Percentiles rank a stretch among this genome's conserved stretches.
phyloP scores from a whole-genome alignment of 2,888 invertebrate genomes.

The Melanotus villosus region DNA sequence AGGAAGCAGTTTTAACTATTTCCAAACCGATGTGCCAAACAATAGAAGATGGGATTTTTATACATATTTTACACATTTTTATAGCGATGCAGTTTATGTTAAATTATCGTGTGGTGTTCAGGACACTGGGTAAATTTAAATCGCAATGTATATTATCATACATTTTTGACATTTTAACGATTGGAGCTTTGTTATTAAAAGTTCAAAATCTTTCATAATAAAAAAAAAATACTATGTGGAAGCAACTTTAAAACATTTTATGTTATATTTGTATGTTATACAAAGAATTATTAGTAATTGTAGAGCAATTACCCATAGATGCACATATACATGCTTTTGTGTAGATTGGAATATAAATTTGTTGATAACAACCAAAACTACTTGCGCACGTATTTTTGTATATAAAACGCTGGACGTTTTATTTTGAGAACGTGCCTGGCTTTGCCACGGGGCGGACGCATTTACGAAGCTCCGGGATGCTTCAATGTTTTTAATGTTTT shows the following conservation, averaged over 20 bases:
- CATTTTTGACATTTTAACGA: background rate
- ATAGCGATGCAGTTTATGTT: constrained; percentile 40
- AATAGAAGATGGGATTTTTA: constrained; percentile 50
- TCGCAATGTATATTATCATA: background rate
- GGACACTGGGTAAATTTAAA: constrained; percentile 43
- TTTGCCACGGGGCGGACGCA: no score
- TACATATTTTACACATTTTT: constrained; percentile 44
- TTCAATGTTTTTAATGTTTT: no score
- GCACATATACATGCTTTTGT: no score
- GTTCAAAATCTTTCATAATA: background rate
- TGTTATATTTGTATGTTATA: no score
- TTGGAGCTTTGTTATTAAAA: background rate
- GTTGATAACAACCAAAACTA: no score
- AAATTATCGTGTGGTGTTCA: constrained; percentile 54
- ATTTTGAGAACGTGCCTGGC: no score
- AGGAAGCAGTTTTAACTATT: constrained; percentile 12
- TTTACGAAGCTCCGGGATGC: no score
- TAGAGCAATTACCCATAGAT: no score
- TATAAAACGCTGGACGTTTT: no score
- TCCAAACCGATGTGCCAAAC: constrained; percentile 58
- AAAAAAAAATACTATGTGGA: background rate
- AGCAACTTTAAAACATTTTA: background rate
- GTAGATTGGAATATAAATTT: no score
- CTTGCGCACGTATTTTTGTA: no score
- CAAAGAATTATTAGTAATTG: no score